phyloP scores from a whole-genome alignment of 2,797 vertebrate species.

The Mormyrops boulengeri region DNA sequence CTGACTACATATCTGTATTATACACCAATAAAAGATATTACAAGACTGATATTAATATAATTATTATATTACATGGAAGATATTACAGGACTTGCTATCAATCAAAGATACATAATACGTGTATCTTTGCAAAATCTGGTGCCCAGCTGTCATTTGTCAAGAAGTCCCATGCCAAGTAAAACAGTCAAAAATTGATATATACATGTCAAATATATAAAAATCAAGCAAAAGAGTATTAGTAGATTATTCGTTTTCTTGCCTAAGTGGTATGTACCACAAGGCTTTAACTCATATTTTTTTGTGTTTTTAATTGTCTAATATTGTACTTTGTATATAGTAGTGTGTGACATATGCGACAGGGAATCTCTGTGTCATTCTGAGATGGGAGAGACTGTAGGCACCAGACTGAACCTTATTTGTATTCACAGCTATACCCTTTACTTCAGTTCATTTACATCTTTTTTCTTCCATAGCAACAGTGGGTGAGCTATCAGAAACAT shows the following conservation, averaged over 20 bases:
- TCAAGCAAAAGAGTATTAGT: not conserved
- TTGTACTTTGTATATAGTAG: not conserved
- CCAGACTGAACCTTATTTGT: conserved; percentile 72
- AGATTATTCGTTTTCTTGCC: not conserved
- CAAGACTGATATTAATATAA: not conserved
- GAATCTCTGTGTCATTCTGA: conserved; percentile 32
- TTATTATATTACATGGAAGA: not conserved
- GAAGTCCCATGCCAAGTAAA: not conserved
- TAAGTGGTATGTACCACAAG: not conserved
- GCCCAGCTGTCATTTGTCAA: not conserved
- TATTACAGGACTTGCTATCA: not conserved
- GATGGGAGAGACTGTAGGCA: conserved; percentile 51
- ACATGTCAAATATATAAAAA: not conserved
- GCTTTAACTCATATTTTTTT: not conserved
- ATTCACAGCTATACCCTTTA: conserved; percentile 78
- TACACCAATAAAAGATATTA: not conserved
- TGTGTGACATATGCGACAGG: not conserved
- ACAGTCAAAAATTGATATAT: not conserved
- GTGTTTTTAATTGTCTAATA: not conserved
- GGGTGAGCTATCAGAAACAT: conserved; percentile 77
- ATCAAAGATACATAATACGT: not conserved
- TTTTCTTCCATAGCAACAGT: conserved; percentile 79
- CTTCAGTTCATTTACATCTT: conserved; percentile 85
- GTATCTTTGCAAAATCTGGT: not conserved
- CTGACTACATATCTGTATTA: not conserved